Evolutionary conservation across 30 jellyfish, hydroid and myxozoan genomes (phyloP).

Genomic region (Aurelia aurita): DNA sequence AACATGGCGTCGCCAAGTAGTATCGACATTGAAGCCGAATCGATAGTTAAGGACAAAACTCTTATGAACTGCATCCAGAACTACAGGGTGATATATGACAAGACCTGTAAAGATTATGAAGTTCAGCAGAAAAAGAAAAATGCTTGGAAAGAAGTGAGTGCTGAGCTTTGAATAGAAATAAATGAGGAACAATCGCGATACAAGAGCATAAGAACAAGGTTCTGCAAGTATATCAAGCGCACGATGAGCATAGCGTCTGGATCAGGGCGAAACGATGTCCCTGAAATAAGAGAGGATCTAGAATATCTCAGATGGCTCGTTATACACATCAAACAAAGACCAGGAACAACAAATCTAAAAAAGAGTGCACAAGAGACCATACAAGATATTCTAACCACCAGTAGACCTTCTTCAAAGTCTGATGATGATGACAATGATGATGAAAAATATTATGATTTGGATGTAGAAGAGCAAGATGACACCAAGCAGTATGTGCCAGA

Average conservation of each 20-base stretch:
- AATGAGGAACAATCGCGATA: slow-evolving; percentile 45
- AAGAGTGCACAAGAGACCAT: not conserved
- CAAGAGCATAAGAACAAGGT: slow-evolving; percentile 44
- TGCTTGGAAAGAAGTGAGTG: slow-evolving; percentile 48
- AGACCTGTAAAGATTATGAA: too few relatives aligned
- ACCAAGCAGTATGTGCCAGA: not conserved
- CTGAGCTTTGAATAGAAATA: slow-evolving; percentile 18
- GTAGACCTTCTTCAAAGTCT: too few relatives aligned
- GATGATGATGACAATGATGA: too few relatives aligned
- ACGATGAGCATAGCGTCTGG: slow-evolving; percentile 42
- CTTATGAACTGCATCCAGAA: too few relatives aligned
- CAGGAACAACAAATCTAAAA: slow-evolving; percentile 6
- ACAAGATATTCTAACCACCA: not conserved
- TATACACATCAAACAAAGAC: slow-evolving; percentile 9
- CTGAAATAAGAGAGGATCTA: slow-evolving; percentile 10
- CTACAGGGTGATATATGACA: too few relatives aligned
- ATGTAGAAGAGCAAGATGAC: not conserved
- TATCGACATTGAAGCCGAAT: too few relatives aligned
- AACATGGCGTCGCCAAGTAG: too few relatives aligned
- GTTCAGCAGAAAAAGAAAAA: too few relatives aligned
- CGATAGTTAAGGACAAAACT: too few relatives aligned
- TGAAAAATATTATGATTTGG: not conserved
- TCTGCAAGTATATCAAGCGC: slow-evolving; percentile 17
- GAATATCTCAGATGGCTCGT: slow-evolving; percentile 40
- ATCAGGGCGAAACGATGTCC: too few relatives aligned